phyloP scores from a whole-genome alignment of 1,140 invertebrate genomes.

The Bacillus rossius region DNA sequence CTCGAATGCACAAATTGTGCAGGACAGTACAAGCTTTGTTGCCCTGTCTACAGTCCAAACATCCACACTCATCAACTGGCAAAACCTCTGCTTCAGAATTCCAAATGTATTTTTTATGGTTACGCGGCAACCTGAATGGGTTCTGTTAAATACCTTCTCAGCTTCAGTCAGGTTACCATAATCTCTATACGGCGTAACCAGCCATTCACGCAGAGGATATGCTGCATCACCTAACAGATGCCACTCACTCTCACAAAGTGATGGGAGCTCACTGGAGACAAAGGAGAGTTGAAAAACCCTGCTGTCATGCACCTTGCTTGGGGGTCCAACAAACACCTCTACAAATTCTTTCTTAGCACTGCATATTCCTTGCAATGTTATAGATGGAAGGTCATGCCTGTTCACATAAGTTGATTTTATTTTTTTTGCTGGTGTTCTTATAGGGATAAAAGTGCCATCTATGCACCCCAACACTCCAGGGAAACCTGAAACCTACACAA shows the following conservation, averaged over 20 bases:
- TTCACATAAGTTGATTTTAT: conserved; percentile 28
- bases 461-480: conserved; percentile 21
- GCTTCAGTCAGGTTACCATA: conserved; percentile 29
- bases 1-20: conserved; percentile 35
- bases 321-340: conserved; percentile 27
- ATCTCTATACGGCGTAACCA: conserved; percentile 34
- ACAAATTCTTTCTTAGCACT: conserved; percentile 25
- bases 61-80: conserved; percentile 30
- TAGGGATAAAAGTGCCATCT: conserved; percentile 23
- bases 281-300: conserved; percentile 26
- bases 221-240: conserved; percentile 36
- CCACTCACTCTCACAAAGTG: conserved; percentile 21
- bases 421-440: conserved; percentile 24
- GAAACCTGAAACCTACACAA: conserved; percentile 14
- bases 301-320: conserved; percentile 31
- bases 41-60: conserved; percentile 24
- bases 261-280: conserved; percentile 15
- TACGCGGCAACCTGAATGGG: conserved; percentile 25
- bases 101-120: conserved; percentile 34
- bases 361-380: conserved; percentile 33
- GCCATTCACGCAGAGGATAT: conserved; percentile 30
- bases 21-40: conserved; percentile 30
- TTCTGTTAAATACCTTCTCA: conserved; percentile 30
- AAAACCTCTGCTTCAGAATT: conserved; percentile 33
- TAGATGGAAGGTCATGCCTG: conserved; percentile 26